Conservation (phyloP, 1,140 invertebrate genomes). For the Ceratina australensis region DNA sequence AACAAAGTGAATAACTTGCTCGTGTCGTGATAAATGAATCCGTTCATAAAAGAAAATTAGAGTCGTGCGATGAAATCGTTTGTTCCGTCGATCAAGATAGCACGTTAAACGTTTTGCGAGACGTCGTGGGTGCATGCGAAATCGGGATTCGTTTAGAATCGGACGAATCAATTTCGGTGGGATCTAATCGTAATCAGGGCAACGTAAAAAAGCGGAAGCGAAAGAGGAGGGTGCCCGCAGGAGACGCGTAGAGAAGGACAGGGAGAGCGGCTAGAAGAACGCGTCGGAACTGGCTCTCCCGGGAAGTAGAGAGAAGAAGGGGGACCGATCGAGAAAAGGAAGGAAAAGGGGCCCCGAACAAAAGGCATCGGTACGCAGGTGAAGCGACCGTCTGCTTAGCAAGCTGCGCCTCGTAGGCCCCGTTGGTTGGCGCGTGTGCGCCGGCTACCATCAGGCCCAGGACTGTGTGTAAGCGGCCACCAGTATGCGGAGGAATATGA, state of each 20-base stretch:
- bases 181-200: neutral
- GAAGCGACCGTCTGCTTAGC: constrained; percentile 61
- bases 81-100: no score
- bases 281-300: neutral
- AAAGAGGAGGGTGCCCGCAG: neutral
- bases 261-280: neutral
- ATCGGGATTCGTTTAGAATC: neutral
- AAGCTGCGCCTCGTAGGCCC: constrained; percentile 51
- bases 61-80: no score
- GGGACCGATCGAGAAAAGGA: neutral
- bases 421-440: constrained; percentile 46
- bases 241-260: constrained; percentile 3
- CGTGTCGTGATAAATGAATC: no score
- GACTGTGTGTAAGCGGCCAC: neutral
- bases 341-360: constrained; percentile 42
- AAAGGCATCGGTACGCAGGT: constrained; percentile 61
- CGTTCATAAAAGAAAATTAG: no score
- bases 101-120: no score
- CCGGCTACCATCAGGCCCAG: constrained; percentile 35
- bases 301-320: neutral
- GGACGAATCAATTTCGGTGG: neutral
- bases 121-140: no score
- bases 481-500: constrained; percentile 38
- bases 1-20: neutral
- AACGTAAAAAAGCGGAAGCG: neutral